phyloP scores from a whole-genome alignment of 2,888 invertebrate species.

The Chouioia cunea region DNA sequence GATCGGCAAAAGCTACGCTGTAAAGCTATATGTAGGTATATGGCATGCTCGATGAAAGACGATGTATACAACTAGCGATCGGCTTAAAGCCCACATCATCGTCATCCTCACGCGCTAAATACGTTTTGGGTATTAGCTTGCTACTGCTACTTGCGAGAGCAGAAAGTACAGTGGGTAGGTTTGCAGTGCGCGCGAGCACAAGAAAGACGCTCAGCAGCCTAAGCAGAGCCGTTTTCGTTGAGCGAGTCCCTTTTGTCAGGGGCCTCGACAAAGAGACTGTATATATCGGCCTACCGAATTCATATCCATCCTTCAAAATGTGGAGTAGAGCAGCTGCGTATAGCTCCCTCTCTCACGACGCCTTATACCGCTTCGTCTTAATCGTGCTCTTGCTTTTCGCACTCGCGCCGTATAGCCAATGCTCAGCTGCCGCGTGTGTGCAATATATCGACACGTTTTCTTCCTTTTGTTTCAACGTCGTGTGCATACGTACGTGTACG shows the following conservation, averaged over 20 bases:
- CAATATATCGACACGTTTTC: constrained; percentile 23
- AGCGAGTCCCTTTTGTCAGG: constrained; percentile 37
- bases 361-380: constrained; percentile 11
- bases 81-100: no score
- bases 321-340: constrained; percentile 68
- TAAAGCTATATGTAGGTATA: no score
- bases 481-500: no score
- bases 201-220: constrained; percentile 6
- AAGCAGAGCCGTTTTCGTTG: not conserved
- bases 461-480: constrained; percentile 21
- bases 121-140: no score
- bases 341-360: constrained; percentile 52
- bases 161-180: no score
- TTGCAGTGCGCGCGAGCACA: no score
- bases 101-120: no score
- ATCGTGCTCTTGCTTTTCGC: not conserved
- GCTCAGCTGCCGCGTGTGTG: not conserved
- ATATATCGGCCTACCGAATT: constrained; percentile 62
- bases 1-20: no score
- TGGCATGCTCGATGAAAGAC: no score
- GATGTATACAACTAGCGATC: no score
- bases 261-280: constrained; percentile 43
- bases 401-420: not conserved
- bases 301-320: constrained; percentile 68
- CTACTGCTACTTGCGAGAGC: no score